phyloP scores from a whole-genome alignment of 2,888 invertebrate genomes.

The Abscondita cerata region DNA sequence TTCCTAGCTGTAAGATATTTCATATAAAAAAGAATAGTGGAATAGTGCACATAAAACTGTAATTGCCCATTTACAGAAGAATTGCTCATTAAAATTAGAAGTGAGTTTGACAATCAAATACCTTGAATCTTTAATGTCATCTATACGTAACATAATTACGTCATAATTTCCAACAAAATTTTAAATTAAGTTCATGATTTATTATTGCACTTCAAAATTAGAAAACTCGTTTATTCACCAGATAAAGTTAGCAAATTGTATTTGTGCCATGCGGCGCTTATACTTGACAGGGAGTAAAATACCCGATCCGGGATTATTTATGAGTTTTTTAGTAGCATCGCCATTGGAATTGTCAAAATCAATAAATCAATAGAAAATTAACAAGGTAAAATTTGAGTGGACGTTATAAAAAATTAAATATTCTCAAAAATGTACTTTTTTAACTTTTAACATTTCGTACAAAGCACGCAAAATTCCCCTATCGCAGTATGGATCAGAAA shows the following conservation, averaged over 20 bases:
- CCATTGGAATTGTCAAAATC: neutral
- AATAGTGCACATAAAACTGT: no score
- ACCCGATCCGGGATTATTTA: constrained; percentile 6
- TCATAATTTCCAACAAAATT: neutral
- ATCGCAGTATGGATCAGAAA: neutral
- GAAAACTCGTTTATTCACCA: constrained; percentile 10
- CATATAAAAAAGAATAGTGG: no score
- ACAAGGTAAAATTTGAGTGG: neutral
- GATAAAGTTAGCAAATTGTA: constrained; percentile 4
- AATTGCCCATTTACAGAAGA: no score
- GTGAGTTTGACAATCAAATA: no score
- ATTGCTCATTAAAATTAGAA: no score
- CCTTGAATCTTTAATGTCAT: no score
- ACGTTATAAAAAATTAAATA: neutral
- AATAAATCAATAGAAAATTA: constrained; percentile 4
- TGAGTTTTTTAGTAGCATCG: neutral
- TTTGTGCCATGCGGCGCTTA: constrained; percentile 1
- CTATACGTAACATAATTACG: neutral
- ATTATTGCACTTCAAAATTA: neutral
- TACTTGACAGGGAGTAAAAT: neutral
- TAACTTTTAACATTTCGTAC: no score
- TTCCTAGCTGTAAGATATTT: no score
- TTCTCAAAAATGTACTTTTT: neutral
- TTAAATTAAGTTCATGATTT: constrained; percentile 7
- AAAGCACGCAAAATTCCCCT: neutral